Percentiles rank a stretch among this genome's conserved stretches.
phyloP scores from a whole-genome alignment of 2,888 invertebrate genomes.

The Augochlorella aurata region DNA sequence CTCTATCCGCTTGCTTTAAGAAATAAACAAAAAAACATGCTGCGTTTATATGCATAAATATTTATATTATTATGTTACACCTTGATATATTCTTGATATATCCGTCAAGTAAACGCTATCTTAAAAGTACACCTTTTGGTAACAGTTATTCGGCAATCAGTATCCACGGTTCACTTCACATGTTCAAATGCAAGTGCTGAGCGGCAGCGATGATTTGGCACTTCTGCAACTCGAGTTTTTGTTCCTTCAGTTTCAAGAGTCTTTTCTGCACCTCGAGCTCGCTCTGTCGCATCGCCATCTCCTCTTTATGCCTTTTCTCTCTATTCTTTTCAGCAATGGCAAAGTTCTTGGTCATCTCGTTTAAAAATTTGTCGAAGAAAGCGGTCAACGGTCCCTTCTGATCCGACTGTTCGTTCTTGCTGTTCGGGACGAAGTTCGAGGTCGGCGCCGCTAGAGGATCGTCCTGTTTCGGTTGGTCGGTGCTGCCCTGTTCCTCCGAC shows the following conservation, averaged over 20 bases:
- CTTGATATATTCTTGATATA: not conserved
- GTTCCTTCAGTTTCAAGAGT: slow-evolving; percentile 71
- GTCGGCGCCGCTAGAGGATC: slow-evolving; percentile 18
- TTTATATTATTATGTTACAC: slow-evolving; percentile 18
- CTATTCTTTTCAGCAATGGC: slow-evolving; percentile 66
- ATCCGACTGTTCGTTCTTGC: slow-evolving; percentile 27
- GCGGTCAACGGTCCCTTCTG: slow-evolving; percentile 35
- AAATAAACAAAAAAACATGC: not conserved
- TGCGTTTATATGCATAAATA: slow-evolving; percentile 6
- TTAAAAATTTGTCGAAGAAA: slow-evolving; percentile 59
- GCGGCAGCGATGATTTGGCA: slow-evolving; percentile 67
- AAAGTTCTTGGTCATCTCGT: slow-evolving; percentile 68
- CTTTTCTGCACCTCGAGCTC: slow-evolving; percentile 71
- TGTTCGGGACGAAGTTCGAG: slow-evolving; percentile 5
- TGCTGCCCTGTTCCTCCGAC: slow-evolving; percentile 25
- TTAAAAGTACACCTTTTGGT: not conserved
- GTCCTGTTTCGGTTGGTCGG: slow-evolving; percentile 28
- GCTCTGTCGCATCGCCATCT: slow-evolving; percentile 68
- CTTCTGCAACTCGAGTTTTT: slow-evolving; percentile 70
- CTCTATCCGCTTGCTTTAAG: not conserved
- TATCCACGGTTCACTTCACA: slow-evolving; percentile 14
- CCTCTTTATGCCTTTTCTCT: slow-evolving; percentile 72
- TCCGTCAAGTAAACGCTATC: not conserved
- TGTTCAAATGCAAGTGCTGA: slow-evolving; percentile 64
- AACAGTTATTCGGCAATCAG: not conserved